Percentiles rank a stretch among this genome's conserved stretches.
phyloP scores from a whole-genome alignment of 2,113 vertebrate species.

The Catagonus wagneri region DNA sequence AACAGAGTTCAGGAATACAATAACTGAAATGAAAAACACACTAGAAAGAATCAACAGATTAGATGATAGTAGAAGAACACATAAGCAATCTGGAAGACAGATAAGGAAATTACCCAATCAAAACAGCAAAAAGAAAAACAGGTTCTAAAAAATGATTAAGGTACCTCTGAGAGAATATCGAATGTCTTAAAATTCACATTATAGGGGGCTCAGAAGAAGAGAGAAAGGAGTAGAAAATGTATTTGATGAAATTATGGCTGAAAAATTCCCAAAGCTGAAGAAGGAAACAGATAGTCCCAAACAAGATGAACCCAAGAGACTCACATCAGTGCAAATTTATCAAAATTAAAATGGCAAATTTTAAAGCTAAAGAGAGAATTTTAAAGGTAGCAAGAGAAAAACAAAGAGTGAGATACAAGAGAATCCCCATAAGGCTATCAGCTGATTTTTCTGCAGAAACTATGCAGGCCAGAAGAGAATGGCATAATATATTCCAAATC shows the following conservation, averaged over 20 bases:
- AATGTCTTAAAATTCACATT: neutral
- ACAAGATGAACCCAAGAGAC: neutral
- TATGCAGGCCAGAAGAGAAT: too few species aligned
- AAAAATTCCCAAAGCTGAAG: neutral
- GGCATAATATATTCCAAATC: too few species aligned
- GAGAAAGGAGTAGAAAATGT: neutral
- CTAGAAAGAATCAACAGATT: neutral
- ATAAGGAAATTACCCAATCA: neutral
- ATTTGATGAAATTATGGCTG: neutral
- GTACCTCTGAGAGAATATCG: neutral
- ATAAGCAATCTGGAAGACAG: neutral
- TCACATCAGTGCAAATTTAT: neutral
- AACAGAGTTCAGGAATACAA: neutral
- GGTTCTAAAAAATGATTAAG: neutral
- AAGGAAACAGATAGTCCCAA: neutral
- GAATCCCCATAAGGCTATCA: neutral
- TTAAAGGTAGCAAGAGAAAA: neutral
- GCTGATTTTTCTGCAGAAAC: too few species aligned
- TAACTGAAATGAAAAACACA: neutral
- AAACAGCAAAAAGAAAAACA: neutral
- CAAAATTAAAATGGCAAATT: neutral
- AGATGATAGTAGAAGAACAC: neutral
- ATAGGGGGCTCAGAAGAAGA: neutral
- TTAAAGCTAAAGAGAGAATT: neutral
- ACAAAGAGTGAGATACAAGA: neutral